Conservation (phyloP, 1,140 invertebrate species). For the Brachionus sp. region DNA sequence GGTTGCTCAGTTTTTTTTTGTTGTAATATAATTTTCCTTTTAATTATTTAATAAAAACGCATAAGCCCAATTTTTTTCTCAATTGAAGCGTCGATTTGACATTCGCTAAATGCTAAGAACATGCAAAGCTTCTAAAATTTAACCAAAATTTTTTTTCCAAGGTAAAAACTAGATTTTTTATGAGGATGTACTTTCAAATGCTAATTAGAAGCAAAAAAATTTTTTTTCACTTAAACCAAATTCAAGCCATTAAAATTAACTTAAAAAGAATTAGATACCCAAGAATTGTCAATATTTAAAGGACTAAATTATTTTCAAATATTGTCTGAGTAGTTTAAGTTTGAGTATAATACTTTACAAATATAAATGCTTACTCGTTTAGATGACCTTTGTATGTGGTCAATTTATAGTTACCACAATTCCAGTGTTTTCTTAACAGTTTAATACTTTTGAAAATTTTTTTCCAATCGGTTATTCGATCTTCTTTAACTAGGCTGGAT, state of each 20-base stretch:
- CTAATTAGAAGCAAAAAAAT: background rate
- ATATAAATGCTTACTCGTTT: slow-evolving; percentile 23
- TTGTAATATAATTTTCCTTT: background rate
- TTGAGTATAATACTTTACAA: background rate
- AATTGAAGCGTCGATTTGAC: slow-evolving; percentile 16
- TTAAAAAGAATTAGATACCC: background rate
- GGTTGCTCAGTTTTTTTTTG: background rate
- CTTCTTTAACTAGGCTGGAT: background rate
- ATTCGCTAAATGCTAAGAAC: slow-evolving; percentile 16
- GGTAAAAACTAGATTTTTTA: background rate
- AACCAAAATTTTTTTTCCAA: background rate
- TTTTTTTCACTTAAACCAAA: background rate
- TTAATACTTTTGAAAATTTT: slow-evolving; percentile 15
- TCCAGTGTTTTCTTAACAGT: slow-evolving; percentile 32
- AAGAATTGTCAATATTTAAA: background rate
- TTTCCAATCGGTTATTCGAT: slow-evolving; percentile 25
- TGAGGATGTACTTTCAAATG: background rate
- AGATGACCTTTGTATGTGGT: slow-evolving; percentile 30
- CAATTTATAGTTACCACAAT: slow-evolving; percentile 15
- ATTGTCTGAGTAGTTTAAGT: background rate
- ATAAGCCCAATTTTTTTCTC: background rate
- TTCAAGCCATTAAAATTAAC: background rate
- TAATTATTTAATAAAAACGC: background rate
- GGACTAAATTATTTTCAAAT: background rate
- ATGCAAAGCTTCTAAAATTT: background rate